These are phyloP conservation scores for Doryteuthis pealeii DNA, from an alignment of 1,140 invertebrate genomes.

Conservation along the genomic window DNA sequence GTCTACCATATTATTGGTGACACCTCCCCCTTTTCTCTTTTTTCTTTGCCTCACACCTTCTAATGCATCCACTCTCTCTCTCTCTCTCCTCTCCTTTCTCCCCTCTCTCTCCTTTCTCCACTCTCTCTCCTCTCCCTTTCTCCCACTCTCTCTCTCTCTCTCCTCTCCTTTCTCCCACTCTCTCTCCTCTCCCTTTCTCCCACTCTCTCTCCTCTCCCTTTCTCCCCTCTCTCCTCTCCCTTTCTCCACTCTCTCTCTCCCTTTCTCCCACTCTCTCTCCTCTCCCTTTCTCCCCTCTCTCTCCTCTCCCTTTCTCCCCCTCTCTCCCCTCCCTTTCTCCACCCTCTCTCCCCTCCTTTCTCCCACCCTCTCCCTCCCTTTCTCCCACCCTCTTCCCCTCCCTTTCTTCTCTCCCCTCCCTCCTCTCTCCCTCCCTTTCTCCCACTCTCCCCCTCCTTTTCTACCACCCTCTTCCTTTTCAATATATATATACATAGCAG, in stretches of 20 bases:
- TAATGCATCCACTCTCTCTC: no score
- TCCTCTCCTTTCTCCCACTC: not conserved
- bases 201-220: not conserved
- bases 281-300: not conserved
- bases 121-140: not conserved
- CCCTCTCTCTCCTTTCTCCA: not conserved
- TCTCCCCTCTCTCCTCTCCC: not conserved
- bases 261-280: not conserved
- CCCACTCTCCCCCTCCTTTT: no score
- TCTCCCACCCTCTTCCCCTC: not conserved
- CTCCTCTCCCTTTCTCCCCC: not conserved
- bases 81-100: not conserved
- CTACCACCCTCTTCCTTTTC: no score
- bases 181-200: not conserved
- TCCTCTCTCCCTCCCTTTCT: not conserved
- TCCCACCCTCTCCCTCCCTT: not conserved
- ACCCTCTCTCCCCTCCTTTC: not conserved
- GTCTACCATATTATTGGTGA: no score
- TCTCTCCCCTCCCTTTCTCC: not conserved
- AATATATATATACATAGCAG: no score
- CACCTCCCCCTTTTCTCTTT: no score
- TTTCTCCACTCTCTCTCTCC: not conserved
- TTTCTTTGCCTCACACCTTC: no score
- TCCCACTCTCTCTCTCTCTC: not conserved
- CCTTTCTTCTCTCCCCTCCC: not conserved